A percentile compares a stretch with the other conserved stretches of the same genome.
phyloP scores from a whole-genome alignment of 2,888 invertebrate genomes.

The Ormyrus thymus region DNA sequence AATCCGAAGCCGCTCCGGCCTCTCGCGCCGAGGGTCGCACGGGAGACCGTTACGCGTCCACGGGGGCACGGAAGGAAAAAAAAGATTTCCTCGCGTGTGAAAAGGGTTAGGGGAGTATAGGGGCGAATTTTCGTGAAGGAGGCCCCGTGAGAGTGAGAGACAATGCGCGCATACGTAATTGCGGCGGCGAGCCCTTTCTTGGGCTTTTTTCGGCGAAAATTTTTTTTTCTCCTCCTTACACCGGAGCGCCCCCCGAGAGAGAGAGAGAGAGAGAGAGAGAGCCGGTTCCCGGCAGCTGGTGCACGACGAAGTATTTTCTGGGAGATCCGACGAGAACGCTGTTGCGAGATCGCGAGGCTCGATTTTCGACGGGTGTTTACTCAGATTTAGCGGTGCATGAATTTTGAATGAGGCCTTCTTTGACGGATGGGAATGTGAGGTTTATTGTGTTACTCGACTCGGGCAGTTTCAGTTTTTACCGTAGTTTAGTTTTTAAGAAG shows the following conservation, averaged over 20 bases:
- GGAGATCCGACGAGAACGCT: background rate
- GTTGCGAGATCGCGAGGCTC: conserved; percentile 27
- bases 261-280: conserved; percentile 18
- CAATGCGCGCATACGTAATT: conserved; percentile 19
- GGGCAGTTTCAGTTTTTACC: too few species aligned
- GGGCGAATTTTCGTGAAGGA: conserved; percentile 51
- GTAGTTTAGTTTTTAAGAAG: too few species aligned
- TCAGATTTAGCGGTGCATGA: too few species aligned
- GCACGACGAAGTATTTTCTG: too few species aligned
- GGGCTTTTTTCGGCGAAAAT: conserved; percentile 43
- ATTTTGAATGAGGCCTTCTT: too few species aligned
- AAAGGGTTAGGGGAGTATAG: conserved; percentile 36
- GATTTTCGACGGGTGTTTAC: too few species aligned
- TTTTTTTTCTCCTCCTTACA: conserved; percentile 40
- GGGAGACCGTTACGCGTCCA: too few species aligned
- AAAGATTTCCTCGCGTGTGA: conserved; percentile 6
- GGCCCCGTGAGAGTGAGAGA: conserved; percentile 35
- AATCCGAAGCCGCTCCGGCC: too few species aligned
- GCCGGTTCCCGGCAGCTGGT: conserved; percentile 38
- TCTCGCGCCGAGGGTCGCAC: too few species aligned
- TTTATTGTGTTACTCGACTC: too few species aligned
- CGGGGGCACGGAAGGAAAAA: background rate
- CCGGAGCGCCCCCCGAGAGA: conserved; percentile 15
- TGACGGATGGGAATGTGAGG: too few species aligned
- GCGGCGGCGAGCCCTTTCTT: conserved; percentile 29